Evolutionary conservation across 2,888 invertebrate species (phyloP).

Genomic region (Baronia brevicornis): DNA sequence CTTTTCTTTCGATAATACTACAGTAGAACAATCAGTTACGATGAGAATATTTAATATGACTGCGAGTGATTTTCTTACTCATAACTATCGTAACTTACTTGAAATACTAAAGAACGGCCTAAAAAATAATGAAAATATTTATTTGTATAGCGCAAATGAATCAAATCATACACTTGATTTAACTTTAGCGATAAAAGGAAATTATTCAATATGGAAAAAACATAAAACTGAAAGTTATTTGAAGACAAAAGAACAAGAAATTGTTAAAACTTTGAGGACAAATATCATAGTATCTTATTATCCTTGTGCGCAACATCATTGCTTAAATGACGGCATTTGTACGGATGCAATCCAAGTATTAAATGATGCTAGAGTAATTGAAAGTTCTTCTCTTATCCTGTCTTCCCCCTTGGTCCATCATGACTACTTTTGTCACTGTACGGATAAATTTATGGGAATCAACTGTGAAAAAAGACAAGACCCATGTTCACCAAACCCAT

Average conservation of each 20-base stretch:
- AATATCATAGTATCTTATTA: slow-evolving; percentile 82
- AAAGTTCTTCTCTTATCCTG: slow-evolving; percentile 87
- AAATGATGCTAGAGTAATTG: slow-evolving; percentile 82
- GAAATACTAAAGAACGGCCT: slow-evolving; percentile 82
- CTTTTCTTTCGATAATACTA: slow-evolving; percentile 84
- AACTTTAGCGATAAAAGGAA: slow-evolving; percentile 79
- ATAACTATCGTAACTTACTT: slow-evolving; percentile 83
- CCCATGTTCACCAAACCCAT: slow-evolving; percentile 93
- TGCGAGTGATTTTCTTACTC: slow-evolving; percentile 83
- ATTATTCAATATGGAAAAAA: slow-evolving; percentile 77
- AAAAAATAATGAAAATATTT: slow-evolving; percentile 77
- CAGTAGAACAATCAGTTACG: slow-evolving; percentile 88
- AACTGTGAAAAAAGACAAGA: slow-evolving; percentile 91
- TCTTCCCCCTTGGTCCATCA: slow-evolving; percentile 88
- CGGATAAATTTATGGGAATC: slow-evolving; percentile 87
- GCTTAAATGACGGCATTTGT: slow-evolving; percentile 87
- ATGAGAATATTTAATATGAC: slow-evolving; percentile 84
- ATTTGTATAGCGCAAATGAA: slow-evolving; percentile 85
- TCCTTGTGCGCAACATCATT: slow-evolving; percentile 82
- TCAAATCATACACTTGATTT: slow-evolving; percentile 79
- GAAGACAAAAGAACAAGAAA: slow-evolving; percentile 77
- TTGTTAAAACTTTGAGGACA: slow-evolving; percentile 78
- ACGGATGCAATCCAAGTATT: slow-evolving; percentile 81
- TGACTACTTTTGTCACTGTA: slow-evolving; percentile 87
- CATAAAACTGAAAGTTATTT: slow-evolving; percentile 79